These are phyloP conservation scores for Parnassius apollo DNA, from an alignment of 2,888 invertebrate genomes.

Conservation along the genomic window DNA sequence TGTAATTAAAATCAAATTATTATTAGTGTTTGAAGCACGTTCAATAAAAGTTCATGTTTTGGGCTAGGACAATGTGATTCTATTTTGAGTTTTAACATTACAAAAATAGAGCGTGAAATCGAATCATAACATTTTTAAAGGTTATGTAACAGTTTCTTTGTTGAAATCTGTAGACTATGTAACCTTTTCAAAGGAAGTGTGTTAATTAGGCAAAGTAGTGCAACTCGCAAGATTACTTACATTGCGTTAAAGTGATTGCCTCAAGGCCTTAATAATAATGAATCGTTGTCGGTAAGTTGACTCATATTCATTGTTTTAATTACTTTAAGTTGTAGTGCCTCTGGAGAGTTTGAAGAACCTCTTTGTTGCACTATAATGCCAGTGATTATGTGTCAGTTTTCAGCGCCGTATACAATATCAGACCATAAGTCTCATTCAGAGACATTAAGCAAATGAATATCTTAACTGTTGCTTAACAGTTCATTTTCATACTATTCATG, in stretches of 20 bases:
- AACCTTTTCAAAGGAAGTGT: slow-evolving; percentile 54
- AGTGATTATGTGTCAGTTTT: no score
- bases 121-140: slow-evolving; percentile 4
- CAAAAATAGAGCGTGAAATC: background rate
- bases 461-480: no score
- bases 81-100: background rate
- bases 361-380: no score
- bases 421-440: no score
- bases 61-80: background rate
- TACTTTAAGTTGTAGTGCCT: background rate
- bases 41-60: background rate
- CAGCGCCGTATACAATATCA: no score
- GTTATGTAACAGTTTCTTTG: slow-evolving; percentile 22
- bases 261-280: slow-evolving; percentile 44
- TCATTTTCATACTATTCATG: no score
- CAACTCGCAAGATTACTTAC: slow-evolving; percentile 45
- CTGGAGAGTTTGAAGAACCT: no score
- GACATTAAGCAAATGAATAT: no score
- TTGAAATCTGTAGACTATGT: slow-evolving; percentile 28
- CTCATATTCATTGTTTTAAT: background rate
- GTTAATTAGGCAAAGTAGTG: slow-evolving; percentile 46
- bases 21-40: no score
- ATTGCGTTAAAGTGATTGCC: slow-evolving; percentile 46
- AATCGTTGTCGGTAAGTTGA: slow-evolving; percentile 11
- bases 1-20: no score